These are phyloP conservation scores for Melieria picta DNA, from an alignment of 2,888 invertebrate genomes.

Conservation along the genomic window DNA sequence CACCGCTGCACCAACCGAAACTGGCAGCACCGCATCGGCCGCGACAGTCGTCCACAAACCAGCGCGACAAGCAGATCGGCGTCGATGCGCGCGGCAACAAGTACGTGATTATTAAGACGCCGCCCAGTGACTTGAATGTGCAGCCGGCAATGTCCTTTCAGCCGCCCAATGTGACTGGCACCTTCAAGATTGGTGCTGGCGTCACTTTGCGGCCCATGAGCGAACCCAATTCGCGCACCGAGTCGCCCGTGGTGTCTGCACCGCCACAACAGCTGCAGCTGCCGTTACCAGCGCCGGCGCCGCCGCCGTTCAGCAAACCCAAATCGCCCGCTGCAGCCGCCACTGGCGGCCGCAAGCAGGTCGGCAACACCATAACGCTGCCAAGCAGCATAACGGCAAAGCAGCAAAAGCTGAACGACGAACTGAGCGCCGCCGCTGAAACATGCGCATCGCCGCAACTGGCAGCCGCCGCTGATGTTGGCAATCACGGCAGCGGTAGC, in stretches of 20 bases:
- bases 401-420: slow-evolving; percentile 29
- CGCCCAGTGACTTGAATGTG: slow-evolving; percentile 42
- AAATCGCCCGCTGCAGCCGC: slow-evolving; percentile 43
- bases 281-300: slow-evolving; percentile 6
- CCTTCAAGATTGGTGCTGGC: slow-evolving; percentile 37
- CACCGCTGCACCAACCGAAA: slow-evolving; percentile 33
- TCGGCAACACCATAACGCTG: slow-evolving; percentile 39
- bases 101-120: slow-evolving; percentile 51
- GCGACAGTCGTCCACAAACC: slow-evolving; percentile 35
- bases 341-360: slow-evolving; percentile 41
- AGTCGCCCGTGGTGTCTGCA: slow-evolving; percentile 15
- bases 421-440: slow-evolving; percentile 9
- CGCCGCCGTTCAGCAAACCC: slow-evolving; percentile 17
- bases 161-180: slow-evolving; percentile 22
- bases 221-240: slow-evolving; percentile 28
- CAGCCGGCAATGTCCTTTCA: slow-evolving; percentile 3
- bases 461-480: background rate
- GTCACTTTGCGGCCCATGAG: slow-evolving; percentile 34
- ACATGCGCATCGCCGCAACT: slow-evolving; percentile 14
- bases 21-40: slow-evolving; percentile 35
- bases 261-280: slow-evolving; percentile 30
- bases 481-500: slow-evolving; percentile 15
- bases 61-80: slow-evolving; percentile 49
- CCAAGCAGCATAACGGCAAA: slow-evolving; percentile 34
- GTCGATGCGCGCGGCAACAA: slow-evolving; percentile 62